Evolutionary conservation across 2,888 invertebrate genomes (phyloP).

Genomic region (Leptodirus hochenwartii): DNA sequence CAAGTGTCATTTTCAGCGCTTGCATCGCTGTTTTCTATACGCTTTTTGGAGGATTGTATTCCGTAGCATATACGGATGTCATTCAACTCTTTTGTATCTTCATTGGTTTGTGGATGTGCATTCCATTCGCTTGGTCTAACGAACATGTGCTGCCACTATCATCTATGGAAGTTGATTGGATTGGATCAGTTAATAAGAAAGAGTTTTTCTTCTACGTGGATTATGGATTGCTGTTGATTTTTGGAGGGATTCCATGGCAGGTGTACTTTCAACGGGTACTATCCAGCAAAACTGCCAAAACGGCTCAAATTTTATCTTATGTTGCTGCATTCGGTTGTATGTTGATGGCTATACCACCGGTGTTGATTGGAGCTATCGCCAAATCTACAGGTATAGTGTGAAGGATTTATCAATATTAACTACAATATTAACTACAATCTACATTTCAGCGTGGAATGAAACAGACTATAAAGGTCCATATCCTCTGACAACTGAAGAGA

Average conservation of each 20-base stretch:
- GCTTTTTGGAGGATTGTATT: constrained; percentile 91
- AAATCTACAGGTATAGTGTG: constrained; percentile 69
- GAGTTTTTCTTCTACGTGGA: constrained; percentile 75
- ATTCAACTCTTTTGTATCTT: constrained; percentile 97
- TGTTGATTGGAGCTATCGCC: constrained; percentile 93
- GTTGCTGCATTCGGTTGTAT: constrained; percentile 92
- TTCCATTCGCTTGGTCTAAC: constrained; percentile 87
- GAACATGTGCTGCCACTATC: constrained; percentile 68
- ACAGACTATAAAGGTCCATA: constrained; percentile 64
- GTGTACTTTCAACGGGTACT: constrained; percentile 97
- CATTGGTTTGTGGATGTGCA: constrained; percentile 94
- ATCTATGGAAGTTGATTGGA: constrained; percentile 77
- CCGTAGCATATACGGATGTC: constrained; percentile 97
- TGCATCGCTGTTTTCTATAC: constrained; percentile 96
- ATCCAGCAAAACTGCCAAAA: constrained; percentile 84
- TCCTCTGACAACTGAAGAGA: constrained; percentile 58
- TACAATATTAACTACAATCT: constrained; percentile 4
- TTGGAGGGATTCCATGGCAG: constrained; percentile 98
- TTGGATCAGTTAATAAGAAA: constrained; percentile 53
- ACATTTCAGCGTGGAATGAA: constrained; percentile 74
- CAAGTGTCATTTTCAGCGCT: constrained; percentile 87
- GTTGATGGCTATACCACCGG: constrained; percentile 93
- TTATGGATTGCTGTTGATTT: constrained; percentile 71
- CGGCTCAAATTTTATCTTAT: constrained; percentile 88
- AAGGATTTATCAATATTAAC: not conserved